Percentiles rank a stretch among this genome's conserved stretches.
Conservation (phyloP, 2,888 invertebrate genomes). For the Stegophylla sp. region DNA sequence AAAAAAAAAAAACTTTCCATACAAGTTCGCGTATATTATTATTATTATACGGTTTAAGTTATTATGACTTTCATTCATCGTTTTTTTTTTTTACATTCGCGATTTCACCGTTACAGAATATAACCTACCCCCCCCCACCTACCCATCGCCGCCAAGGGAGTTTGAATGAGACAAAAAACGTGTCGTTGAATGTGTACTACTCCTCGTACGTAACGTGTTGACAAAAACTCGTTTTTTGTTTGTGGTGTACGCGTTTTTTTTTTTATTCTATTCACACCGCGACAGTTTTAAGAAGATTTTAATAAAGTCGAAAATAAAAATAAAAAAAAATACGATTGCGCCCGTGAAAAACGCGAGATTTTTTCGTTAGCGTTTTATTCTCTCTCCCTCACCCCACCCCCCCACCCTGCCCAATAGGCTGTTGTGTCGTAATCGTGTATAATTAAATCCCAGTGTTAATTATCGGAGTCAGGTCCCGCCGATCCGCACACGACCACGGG, state of each 20-base stretch:
- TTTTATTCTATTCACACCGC: background rate
- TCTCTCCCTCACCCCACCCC: too few relatives aligned
- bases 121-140: background rate
- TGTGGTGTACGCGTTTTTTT: too few relatives aligned
- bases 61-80: background rate
- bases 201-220: background rate
- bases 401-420: too few relatives aligned
- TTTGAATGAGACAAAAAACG: background rate
- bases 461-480: conserved; percentile 36
- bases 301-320: conserved; percentile 32
- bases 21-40: too few relatives aligned
- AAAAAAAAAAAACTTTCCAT: background rate
- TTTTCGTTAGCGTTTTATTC: conserved; percentile 30
- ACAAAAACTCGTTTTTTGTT: background rate
- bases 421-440: too few relatives aligned
- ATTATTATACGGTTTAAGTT: too few relatives aligned
- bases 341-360: conserved; percentile 30
- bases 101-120: background rate
- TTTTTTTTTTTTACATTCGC: background rate
- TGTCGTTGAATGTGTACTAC: background rate
- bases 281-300: conserved; percentile 20
- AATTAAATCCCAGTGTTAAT: conserved; percentile 55
- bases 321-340: too few relatives aligned
- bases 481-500: conserved; percentile 39
- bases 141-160: too few relatives aligned